These are phyloP conservation scores for Ooceraea biroi DNA, from an alignment of 1,140 invertebrate species.

Conservation along the genomic window DNA sequence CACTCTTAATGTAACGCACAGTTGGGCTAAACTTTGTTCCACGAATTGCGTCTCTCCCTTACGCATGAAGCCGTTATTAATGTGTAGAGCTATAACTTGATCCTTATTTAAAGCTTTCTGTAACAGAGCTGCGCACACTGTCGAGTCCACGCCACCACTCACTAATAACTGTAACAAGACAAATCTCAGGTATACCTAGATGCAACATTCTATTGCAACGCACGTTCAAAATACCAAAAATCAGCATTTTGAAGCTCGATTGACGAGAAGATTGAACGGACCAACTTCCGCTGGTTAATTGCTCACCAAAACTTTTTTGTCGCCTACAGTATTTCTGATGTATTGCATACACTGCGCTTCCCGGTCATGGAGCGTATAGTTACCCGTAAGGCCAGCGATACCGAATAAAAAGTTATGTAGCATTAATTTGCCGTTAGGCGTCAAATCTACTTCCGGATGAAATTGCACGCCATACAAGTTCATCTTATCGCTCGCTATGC, in stretches of 20 bases:
- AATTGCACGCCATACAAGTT: conserved; percentile 99
- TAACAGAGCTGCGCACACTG: conserved; percentile 98
- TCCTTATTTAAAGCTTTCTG: conserved; percentile 95
- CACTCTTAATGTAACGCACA: conserved; percentile 95
- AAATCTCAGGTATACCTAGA: neutral
- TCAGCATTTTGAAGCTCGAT: neutral
- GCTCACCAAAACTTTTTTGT: conserved; percentile 97
- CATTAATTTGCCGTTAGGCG: conserved; percentile 96
- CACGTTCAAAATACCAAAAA: conserved; percentile 2
- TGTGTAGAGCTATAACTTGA: conserved; percentile 98
- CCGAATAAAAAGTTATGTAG: conserved; percentile 98
- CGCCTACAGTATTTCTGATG: conserved; percentile 95
- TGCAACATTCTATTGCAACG: conserved; percentile 1
- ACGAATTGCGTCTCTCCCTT: conserved; percentile 97
- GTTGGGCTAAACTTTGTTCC: conserved; percentile 92
- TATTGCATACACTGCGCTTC: conserved; percentile 97
- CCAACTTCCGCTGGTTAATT: conserved; percentile 10
- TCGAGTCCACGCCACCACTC: conserved; percentile 99
- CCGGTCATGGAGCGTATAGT: conserved; percentile 95
- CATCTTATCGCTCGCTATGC: conserved; percentile 96
- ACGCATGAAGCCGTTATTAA: conserved; percentile 99
- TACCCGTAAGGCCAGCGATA: conserved; percentile 94
- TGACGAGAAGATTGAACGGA: neutral
- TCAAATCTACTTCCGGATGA: conserved; percentile 98
- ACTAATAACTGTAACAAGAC: conserved; percentile 91